These are phyloP conservation scores for Neogale vison DNA, from an alignment of 2,113 vertebrate species.

Conservation along the genomic window DNA sequence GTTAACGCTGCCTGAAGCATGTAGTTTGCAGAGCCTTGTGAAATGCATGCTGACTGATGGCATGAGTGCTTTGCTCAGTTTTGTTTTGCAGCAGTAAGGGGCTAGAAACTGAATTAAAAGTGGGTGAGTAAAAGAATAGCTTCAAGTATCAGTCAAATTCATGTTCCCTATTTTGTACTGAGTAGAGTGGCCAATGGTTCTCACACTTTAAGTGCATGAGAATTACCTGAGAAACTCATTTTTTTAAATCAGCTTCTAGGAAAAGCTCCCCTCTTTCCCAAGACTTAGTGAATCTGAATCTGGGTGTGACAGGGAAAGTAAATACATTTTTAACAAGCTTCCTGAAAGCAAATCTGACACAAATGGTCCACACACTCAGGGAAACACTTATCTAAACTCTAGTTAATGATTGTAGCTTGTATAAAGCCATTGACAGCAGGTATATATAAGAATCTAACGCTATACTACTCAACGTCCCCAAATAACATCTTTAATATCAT, in stretches of 20 bases:
- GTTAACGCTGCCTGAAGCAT: neutral
- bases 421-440: constrained; percentile 37
- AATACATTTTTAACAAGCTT: constrained; percentile 9
- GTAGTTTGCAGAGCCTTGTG: neutral
- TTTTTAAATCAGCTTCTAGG: neutral
- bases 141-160: neutral
- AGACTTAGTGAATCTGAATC: neutral
- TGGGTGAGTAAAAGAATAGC: neutral
- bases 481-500: constrained; percentile 8
- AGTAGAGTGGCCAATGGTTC: neutral
- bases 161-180: neutral
- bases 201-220: neutral
- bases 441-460: neutral
- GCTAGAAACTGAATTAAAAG: neutral
- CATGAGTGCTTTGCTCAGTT: neutral
- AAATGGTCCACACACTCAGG: neutral
- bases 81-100: neutral
- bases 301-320: neutral
- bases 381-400: constrained; percentile 34
- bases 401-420: constrained; percentile 58
- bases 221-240: neutral
- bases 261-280: neutral
- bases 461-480: neutral
- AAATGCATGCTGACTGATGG: neutral
- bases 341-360: neutral